Percentiles rank a stretch among this genome's conserved stretches.
phyloP scores from a whole-genome alignment of 2,797 vertebrate genomes.

The Oceanodroma leucorhoa region DNA sequence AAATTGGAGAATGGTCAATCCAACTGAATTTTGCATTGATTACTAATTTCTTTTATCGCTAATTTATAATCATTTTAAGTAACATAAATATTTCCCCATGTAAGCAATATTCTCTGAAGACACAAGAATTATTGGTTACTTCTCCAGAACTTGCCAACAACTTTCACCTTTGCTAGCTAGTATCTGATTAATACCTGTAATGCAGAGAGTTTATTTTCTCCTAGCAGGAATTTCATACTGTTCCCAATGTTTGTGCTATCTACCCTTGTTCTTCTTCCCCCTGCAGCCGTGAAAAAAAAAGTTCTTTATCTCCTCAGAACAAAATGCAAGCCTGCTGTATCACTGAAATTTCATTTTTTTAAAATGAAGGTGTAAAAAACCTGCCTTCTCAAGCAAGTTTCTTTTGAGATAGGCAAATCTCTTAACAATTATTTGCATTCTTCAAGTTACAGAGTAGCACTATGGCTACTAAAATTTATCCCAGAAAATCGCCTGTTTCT shows the following conservation, averaged over 20 bases:
- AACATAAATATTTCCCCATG: neutral
- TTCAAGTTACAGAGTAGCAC: neutral
- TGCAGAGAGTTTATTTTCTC: neutral
- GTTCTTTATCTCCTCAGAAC: neutral
- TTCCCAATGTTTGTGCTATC: neutral
- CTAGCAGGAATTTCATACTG: neutral
- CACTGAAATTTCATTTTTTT: conserved; percentile 14
- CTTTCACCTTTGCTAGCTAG: neutral
- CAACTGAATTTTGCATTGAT: neutral
- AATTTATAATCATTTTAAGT: neutral
- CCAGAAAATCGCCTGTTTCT: neutral
- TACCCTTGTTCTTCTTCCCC: neutral
- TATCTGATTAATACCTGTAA: neutral
- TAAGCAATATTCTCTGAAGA: conserved; percentile 21
- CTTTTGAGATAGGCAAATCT: neutral
- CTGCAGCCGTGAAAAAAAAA: conserved; percentile 16
- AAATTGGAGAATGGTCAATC: neutral
- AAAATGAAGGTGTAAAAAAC: conserved; percentile 28
- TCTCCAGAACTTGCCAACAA: neutral
- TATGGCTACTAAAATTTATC: neutral
- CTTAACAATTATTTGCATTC: neutral
- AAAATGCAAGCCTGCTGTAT: conserved; percentile 26
- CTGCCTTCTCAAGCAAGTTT: neutral
- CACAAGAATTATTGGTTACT: neutral
- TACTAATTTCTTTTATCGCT: neutral